Evolutionary conservation across 1,140 invertebrate species (phyloP), one percentile per base, ranked within the genome.

Genomic region (Drosophila kohkoa): DNA sequence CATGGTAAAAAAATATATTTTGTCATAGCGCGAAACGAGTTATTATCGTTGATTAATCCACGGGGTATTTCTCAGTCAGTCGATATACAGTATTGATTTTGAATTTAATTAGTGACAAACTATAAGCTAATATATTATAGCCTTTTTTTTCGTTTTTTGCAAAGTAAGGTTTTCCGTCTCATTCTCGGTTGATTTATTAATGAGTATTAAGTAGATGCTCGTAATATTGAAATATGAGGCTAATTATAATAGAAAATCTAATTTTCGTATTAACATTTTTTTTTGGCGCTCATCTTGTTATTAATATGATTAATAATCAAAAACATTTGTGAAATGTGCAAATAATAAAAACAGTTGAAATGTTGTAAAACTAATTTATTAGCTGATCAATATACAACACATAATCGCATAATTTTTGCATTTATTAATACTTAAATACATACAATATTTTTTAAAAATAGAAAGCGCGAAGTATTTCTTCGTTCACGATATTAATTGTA

Each of bases 101-200:
- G 45, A 55, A 65, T 72, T 54, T 71, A 74, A 48, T 58, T 67
- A 57, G 48, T 20, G 62, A 30, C 15, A 52, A 15, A 6, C 11
- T 16, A 68, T 55, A 55, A 54, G 49, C 5, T 43, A 71, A 64
- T 63, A 28, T n/a, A 48, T 48, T 25, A 64, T 48, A 48, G n/a
- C 16, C 55, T 41, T n/a, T 59, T 59, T 54, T 62, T 11, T 55
- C 15, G 32, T 51, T 51, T 43, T 3, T 67, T 52, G 20, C 30
- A 41, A 35, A 20, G 16, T 38, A 55, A 55, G n/a, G n/a, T 58
- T n/a, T 20, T 2, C 28, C 11, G 28, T 58, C 59, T 63, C 45
- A 63, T 63, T 58, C 48, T 63, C 43, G 2, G 1, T 49, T 63
- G 59, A 58, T 55, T 52, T 52, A 65, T 65, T 65, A 52, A 65